phyloP scores from a whole-genome alignment of 2,888 invertebrate species.

The Notodonta ziczac region DNA sequence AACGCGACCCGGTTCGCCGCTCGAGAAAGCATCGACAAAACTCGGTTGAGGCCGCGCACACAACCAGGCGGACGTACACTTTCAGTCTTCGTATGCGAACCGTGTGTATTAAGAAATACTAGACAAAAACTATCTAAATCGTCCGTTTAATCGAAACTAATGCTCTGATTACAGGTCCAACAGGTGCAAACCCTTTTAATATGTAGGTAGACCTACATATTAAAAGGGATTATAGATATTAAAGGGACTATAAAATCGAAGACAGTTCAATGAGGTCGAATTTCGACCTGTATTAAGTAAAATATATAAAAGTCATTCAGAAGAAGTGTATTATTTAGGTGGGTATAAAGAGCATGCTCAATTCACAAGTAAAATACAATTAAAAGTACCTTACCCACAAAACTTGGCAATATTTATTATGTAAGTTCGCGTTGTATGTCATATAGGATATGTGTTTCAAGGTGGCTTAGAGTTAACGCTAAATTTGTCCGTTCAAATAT shows the following conservation, averaged over 20 bases:
- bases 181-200: too few relatives aligned
- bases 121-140: slow-evolving; percentile 51
- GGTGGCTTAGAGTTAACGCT: slow-evolving; percentile 54
- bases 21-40: slow-evolving; percentile 84
- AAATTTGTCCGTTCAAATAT: slow-evolving; percentile 63
- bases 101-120: slow-evolving; percentile 55
- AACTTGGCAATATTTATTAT: background rate
- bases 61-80: slow-evolving; percentile 73
- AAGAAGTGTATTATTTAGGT: too few relatives aligned
- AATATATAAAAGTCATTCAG: too few relatives aligned
- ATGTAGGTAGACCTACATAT: too few relatives aligned
- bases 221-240: too few relatives aligned
- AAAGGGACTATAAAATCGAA: too few relatives aligned
- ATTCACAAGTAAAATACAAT: too few relatives aligned
- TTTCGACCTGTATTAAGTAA: too few relatives aligned
- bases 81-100: slow-evolving; percentile 70
- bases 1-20: slow-evolving; percentile 82
- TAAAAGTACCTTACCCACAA: background rate
- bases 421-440: slow-evolving; percentile 23
- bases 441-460: slow-evolving; percentile 53
- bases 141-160: slow-evolving; percentile 20
- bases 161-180: too few relatives aligned
- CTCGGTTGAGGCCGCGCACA: slow-evolving; percentile 82
- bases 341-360: too few relatives aligned
- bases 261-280: too few relatives aligned